Base-by-base conservation (phyloP, 2,113 vertebrate genomes). In the Octodon degus region DNA sequence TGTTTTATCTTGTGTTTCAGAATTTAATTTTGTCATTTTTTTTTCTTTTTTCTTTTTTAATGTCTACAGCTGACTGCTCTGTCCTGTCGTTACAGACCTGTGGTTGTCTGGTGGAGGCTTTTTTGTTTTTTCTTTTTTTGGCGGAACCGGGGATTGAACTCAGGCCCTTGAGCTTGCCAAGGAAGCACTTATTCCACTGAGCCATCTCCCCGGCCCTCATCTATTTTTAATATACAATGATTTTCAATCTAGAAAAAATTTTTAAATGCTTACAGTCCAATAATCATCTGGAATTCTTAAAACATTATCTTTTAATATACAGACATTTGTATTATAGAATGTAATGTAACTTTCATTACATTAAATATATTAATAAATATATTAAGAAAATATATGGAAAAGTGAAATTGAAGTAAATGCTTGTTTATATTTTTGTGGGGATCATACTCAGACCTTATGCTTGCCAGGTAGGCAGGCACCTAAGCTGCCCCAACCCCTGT, bases 381-480 rank as follows among this genome's bases (percentile, higher is more conserved):
- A 62, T 80, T 86, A 89, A 30, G n/a, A 74, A 93, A 72, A 62
- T 86, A 34, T 37, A 1, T 82, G 27, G 10, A 25, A 53, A 79
- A 86, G 77, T 89, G 34, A 93, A 96, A 80, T 81, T 68, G 19
- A 80, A 93, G 63, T 84, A 40, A 74, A 91, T 81, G 85, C 85
- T 50, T 20, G 8, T 93, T 20, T 79, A 86, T 81, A 22, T 65
- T 95, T 96, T 91, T 68, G 72, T 40, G 60, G 96, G 80, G n/a
- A 80, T 86, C 55, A 58, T 5, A 58, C 55, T 58, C 55, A 58
- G 16, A 58, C 14, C 55, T 58, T 58, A 16, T 19, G 17, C 55
- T 58, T 58, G 55, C 16, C 55, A 58, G 55, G 14, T 16, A 58
- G 55, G 53, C 53, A 58, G 55, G 53, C 53, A 58, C 55, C 55